Evolutionary conservation across 2,888 invertebrate species (phyloP), one percentile per base, ranked within the genome.

Genomic region (Arenicola marina): DNA sequence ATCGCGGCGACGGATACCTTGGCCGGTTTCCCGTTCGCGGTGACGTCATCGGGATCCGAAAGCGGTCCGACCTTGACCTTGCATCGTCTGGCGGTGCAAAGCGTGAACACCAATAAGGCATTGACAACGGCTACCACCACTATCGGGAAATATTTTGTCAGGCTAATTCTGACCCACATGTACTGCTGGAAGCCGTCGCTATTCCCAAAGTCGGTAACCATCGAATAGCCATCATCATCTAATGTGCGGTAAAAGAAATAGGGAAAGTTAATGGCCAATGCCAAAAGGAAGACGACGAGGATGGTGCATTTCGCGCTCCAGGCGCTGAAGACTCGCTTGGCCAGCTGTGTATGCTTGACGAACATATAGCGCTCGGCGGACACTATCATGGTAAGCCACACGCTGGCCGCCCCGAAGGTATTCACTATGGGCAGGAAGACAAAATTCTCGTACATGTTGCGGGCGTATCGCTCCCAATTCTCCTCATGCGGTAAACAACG

Each of bases 131-230:
- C 51, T 3, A 61, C 29, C 11, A 62, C n/a, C 31, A 38, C 28
- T 0, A 59, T 62, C 26, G 61, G 64, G 43, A 64, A 51, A 21
- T 57, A 21, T 21, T 62, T 61, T 24, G 32, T 48, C 2, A 61
- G 2, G 32, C 38, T 15, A 11, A 63, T 4, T 15, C 63, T 59
- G 7, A 48, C 31, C 60, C 63, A 63, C 2, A n/a, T 7, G 53
- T 54, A 54, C 11, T 18, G 29, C 18, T 26, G 15, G 48, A 26
- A 59, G 3, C 45, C 51, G 4, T 45, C 24, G 4, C 43, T 44
- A 4, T 4, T 18, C 2, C 51, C 56, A 26, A 48, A 59, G 4
- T 59, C 62, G 26, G 54, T 28, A 18, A 15, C 4, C 2, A 18
- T 26, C 2, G 24, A 21, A 2, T 46, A 4, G 46, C 33, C 46